phyloP scores from a whole-genome alignment of 2,113 vertebrate genomes.

The Cyphomyrus discorhynchus region DNA sequence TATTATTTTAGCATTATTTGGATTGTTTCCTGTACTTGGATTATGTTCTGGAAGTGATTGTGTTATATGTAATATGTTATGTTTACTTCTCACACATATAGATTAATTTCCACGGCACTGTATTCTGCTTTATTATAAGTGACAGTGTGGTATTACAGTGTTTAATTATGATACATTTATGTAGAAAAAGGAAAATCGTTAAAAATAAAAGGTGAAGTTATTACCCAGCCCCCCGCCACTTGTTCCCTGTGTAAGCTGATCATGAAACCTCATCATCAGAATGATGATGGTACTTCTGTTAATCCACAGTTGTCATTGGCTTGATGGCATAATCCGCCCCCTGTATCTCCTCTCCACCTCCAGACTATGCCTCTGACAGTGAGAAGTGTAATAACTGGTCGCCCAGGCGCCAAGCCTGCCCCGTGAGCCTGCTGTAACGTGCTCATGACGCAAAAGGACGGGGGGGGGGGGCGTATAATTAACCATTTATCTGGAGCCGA shows the following conservation, averaged over 20 bases:
- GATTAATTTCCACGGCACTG: neutral
- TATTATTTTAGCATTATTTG: neutral
- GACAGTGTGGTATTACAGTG: neutral
- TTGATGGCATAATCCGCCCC: slow-evolving; percentile 16
- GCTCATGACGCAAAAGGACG: neutral
- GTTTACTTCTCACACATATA: no score
- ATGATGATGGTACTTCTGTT: neutral
- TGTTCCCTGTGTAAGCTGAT: neutral
- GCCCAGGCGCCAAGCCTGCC: neutral
- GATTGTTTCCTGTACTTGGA: neutral
- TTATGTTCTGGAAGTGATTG: neutral
- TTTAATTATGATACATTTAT: neutral
- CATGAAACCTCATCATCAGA: neutral
- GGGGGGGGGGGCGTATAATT: neutral
- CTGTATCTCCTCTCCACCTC: neutral
- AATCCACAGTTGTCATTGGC: slow-evolving; percentile 17
- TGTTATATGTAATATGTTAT: neutral
- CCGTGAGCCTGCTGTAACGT: neutral
- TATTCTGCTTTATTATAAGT: neutral
- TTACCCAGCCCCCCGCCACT: neutral
- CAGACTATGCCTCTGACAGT: neutral
- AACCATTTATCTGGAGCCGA: neutral
- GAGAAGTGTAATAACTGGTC: neutral
- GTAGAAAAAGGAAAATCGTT: neutral
- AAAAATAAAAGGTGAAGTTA: neutral